phyloP scores from a whole-genome alignment of 2,113 vertebrate species.

The Monopterus albus region DNA sequence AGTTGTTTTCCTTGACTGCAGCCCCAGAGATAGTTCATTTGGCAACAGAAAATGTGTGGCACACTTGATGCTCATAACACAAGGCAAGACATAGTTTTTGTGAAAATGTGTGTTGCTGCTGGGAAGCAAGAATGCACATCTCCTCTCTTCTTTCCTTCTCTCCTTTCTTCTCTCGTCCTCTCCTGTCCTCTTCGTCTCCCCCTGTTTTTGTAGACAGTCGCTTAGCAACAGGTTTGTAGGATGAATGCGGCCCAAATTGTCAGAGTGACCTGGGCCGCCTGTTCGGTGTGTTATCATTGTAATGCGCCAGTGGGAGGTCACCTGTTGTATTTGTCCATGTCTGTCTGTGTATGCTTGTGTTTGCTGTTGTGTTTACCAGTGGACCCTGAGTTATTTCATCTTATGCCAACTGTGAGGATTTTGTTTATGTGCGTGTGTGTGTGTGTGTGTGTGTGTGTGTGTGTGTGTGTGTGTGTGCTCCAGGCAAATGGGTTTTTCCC shows the following conservation, averaged over 20 bases:
- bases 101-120: conserved; percentile 43
- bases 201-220: conserved; percentile 66
- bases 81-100: conserved; percentile 30
- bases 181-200: not conserved
- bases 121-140: conserved; percentile 13
- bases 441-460: no score
- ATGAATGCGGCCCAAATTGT: conserved; percentile 63
- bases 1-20: conserved; percentile 5
- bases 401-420: not conserved
- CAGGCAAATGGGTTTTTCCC: conserved; percentile 37
- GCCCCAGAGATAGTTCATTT: conserved; percentile 15
- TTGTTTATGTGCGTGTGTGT: no score
- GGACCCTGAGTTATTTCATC: conserved; percentile 43
- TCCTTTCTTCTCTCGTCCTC: conserved; percentile 14
- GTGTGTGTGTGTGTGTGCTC: conserved; percentile 5
- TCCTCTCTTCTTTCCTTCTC: not conserved
- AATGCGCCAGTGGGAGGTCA: conserved; percentile 39
- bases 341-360: conserved; percentile 16
- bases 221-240: conserved; percentile 78
- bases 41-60: conserved; percentile 14
- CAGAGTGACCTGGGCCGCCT: conserved; percentile 44
- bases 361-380: conserved; percentile 34
- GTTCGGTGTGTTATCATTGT: conserved; percentile 55
- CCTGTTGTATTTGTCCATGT: conserved; percentile 24
- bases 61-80: conserved; percentile 26